Evolutionary conservation across 2,888 invertebrate genomes (phyloP), one percentile per base, ranked within the genome.

Genomic region (Cephus pygmeus): DNA sequence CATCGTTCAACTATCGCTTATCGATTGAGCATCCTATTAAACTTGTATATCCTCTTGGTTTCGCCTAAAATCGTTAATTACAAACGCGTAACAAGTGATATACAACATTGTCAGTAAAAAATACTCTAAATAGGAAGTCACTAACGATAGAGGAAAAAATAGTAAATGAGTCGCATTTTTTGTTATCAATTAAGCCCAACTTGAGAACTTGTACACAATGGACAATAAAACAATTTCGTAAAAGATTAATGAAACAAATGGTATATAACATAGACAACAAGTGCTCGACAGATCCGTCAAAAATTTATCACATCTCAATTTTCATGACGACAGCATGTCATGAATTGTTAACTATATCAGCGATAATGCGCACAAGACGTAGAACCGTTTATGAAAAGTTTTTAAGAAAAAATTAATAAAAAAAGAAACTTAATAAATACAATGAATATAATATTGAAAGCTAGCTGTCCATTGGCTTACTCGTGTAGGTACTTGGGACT

Each of bases 401-500:
- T 9, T 34, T 0, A 30, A 31, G 11, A 12, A 76, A 56, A 2
- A 56, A 23, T 1, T 1, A 40, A 3, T 3, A 12, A 35, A 40
- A 40, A 15, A 40, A 15, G 77, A 75, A 76, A 79, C 69, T 79
- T 56, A 79, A 79, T 69, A 79, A 77, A 75, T 73, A 73, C 71
- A 75, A 73, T 75, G 56, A 23, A 77, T 69, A 74, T 68, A 31
- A 30, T 35, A 77, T 77, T 73, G 77, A 82, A 82, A 83, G 82
- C 84, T 86, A 87, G 85, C 83, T 85, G 79, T 86, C 84, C 81
- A 82, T 81, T 80, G 84, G 80, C 79, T 84, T 85, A 76, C 84
- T 88, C 79, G 82, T 86, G 81, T 88, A 87, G 81, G 84, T 86
- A 87, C 85, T 86, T 77, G 86, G 85, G 81, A 87, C 82, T 73